Conservation (phyloP, 1,140 invertebrate species). For the Glossosoma conforme region DNA sequence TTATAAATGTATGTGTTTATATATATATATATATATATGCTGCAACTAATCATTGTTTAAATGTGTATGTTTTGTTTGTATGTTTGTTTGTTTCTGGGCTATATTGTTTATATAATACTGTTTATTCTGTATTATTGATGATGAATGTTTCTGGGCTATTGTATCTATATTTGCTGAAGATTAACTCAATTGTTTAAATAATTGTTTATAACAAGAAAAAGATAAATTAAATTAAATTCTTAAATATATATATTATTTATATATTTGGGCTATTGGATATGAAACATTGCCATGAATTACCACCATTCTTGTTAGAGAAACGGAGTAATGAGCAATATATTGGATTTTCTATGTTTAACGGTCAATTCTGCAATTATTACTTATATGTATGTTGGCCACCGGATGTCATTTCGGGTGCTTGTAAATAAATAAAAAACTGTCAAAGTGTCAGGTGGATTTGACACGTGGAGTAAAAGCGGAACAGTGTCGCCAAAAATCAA, state of each 20-base stretch:
- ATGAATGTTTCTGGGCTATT: slow-evolving; percentile 32
- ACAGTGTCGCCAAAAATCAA: slow-evolving; percentile 5
- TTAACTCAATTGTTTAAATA: slow-evolving; percentile 25
- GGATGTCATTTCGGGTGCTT: slow-evolving; percentile 17
- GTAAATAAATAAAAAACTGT: slow-evolving; percentile 7
- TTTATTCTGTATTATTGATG: slow-evolving; percentile 15
- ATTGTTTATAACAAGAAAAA: slow-evolving; percentile 10
- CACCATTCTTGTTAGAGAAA: neutral
- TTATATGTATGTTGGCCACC: slow-evolving; percentile 6
- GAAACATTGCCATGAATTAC: slow-evolving; percentile 8
- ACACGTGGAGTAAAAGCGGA: slow-evolving; percentile 14
- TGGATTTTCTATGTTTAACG: slow-evolving; percentile 22
- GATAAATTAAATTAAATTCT: slow-evolving; percentile 26
- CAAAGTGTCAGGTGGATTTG: slow-evolving; percentile 25
- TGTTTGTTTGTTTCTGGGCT: slow-evolving; percentile 26
- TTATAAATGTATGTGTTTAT: neutral
- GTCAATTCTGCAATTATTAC: slow-evolving; percentile 21
- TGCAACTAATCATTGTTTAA: slow-evolving; percentile 11
- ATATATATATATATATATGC: neutral
- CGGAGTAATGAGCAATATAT: slow-evolving; percentile 2
- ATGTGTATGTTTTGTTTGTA: slow-evolving; percentile 12
- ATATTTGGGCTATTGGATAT: slow-evolving; percentile 30
- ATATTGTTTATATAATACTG: slow-evolving; percentile 17
- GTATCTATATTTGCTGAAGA: slow-evolving; percentile 21
- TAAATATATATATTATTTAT: slow-evolving; percentile 22